A percentile compares a stretch with the other conserved stretches of the same genome.
These are phyloP conservation scores for Helarctos malayanus DNA, from an alignment of 2,797 vertebrate species.

Conservation along the genomic window DNA sequence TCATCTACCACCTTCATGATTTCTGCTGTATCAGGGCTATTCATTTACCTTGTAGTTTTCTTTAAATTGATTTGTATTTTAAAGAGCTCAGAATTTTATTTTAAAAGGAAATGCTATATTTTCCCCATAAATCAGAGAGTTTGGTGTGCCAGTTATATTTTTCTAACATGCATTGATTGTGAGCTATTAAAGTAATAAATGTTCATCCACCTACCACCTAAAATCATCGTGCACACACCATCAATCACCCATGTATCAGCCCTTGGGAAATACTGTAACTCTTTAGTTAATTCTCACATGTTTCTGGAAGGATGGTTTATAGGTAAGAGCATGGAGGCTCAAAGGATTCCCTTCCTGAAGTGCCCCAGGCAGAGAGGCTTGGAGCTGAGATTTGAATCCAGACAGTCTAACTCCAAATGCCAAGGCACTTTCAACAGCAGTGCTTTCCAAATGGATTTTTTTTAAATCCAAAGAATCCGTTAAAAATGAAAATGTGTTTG, in stretches of 20 bases:
- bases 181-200: conserved; percentile 54
- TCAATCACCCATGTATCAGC: background rate
- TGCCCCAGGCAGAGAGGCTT: background rate
- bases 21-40: background rate
- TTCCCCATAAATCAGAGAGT: conserved; percentile 68
- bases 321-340: background rate
- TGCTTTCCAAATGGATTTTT: conserved; percentile 14
- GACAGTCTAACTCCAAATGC: background rate
- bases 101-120: conserved; percentile 60
- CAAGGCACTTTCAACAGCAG: background rate
- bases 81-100: conserved; percentile 49
- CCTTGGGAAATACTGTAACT: background rate
- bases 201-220: background rate
- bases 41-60: conserved; percentile 54
- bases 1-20: background rate
- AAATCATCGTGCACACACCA: background rate
- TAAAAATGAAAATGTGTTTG: conserved; percentile 13
- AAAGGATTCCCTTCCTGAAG: background rate
- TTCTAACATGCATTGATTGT: background rate
- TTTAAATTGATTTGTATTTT: conserved; percentile 50
- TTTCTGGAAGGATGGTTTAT: background rate
- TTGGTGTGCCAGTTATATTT: background rate
- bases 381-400: background rate
- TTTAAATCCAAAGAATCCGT: background rate
- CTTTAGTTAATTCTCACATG: background rate